phyloP scores from a whole-genome alignment of 2,888 invertebrate genomes.

The Calameuta filiformis region DNA sequence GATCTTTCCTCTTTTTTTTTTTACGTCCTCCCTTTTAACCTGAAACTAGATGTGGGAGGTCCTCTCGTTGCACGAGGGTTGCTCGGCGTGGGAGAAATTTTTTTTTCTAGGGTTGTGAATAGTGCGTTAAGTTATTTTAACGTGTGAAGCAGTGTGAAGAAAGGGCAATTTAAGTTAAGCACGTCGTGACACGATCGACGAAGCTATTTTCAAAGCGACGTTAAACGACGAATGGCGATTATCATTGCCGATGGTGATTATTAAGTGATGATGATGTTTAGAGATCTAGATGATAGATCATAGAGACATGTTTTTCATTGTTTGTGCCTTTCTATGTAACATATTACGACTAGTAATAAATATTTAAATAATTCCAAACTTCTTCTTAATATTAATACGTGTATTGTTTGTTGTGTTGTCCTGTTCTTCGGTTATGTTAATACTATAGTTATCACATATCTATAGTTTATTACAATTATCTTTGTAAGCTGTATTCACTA shows the following conservation, averaged over 20 bases:
- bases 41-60: slow-evolving; percentile 5
- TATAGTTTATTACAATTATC: too few species aligned
- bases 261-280: slow-evolving; percentile 26
- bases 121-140: slow-evolving; percentile 47
- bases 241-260: slow-evolving; percentile 11
- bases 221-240: slow-evolving; percentile 3
- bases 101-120: slow-evolving; percentile 55
- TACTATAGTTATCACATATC: too few species aligned
- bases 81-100: slow-evolving; percentile 21
- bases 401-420: too few species aligned
- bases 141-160: neutral
- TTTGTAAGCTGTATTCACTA: neutral
- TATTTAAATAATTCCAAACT: slow-evolving; percentile 12
- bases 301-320: slow-evolving; percentile 49
- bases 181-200: neutral
- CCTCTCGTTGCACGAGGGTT: slow-evolving; percentile 27
- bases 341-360: slow-evolving; percentile 37
- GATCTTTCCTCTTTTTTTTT: slow-evolving; percentile 23
- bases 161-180: slow-evolving; percentile 30
- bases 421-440: too few species aligned
- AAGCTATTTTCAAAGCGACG: neutral
- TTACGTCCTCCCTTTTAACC: neutral
- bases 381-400: neutral
- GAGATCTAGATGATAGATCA: slow-evolving; percentile 24
- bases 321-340: slow-evolving; percentile 59